Evolutionary conservation across 2,113 vertebrate genomes (phyloP).

Genomic region (Psephotus haematonotus): DNA sequence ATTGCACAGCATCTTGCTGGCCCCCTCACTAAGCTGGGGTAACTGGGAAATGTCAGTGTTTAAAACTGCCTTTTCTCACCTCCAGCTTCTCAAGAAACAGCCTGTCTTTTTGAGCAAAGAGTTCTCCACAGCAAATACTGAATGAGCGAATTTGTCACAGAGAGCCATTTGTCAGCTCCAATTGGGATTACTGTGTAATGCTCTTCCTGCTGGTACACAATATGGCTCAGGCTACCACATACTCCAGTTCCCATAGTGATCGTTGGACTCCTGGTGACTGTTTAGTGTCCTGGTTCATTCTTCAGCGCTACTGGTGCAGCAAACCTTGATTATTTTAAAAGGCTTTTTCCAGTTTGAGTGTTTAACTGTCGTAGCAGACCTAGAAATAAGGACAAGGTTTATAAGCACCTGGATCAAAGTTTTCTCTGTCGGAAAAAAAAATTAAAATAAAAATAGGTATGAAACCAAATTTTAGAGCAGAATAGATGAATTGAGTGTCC

Average conservation of each 20-base stretch:
- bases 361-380: background rate
- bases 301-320: background rate
- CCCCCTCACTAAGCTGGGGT: background rate
- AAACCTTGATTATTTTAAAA: background rate
- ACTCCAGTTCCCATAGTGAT: slow-evolving; percentile 2
- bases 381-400: background rate
- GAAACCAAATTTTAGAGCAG: background rate
- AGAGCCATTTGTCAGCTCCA: slow-evolving; percentile 27
- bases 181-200: slow-evolving; percentile 26
- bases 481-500: background rate
- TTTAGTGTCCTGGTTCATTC: background rate
- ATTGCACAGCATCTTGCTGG: background rate
- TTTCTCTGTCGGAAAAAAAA: background rate
- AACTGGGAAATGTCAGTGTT: background rate
- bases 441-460: background rate
- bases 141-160: slow-evolving; percentile 34
- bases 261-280: background rate
- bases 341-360: background rate
- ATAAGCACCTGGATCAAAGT: background rate
- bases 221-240: background rate
- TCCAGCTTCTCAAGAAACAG: slow-evolving; percentile 11
- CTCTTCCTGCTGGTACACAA: slow-evolving; percentile 24
- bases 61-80: slow-evolving; percentile 32
- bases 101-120: background rate
- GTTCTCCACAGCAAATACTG: slow-evolving; percentile 9